These are phyloP conservation scores for Cotesia typhae DNA, from an alignment of 1,140 invertebrate genomes.

Conservation along the genomic window DNA sequence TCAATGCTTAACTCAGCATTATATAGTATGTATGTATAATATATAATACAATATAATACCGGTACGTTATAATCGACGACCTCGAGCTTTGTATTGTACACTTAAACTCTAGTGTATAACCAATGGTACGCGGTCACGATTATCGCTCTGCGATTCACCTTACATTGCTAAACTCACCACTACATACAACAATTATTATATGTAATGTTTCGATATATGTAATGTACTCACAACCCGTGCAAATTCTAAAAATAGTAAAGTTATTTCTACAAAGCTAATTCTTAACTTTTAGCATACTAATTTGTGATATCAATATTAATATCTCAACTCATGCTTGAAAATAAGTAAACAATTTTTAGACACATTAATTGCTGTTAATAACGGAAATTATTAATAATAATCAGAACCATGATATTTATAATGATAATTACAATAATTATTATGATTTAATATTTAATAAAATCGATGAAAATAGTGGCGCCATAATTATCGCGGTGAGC, in stretches of 20 bases:
- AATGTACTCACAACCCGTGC: background rate
- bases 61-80: conserved; percentile 32
- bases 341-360: too few relatives aligned
- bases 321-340: background rate
- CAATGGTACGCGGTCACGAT: conserved; percentile 22
- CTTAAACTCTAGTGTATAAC: background rate
- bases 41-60: too few relatives aligned
- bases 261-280: conserved; percentile 25
- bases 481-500: background rate
- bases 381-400: too few relatives aligned
- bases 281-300: too few relatives aligned
- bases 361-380: background rate
- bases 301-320: background rate
- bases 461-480: background rate
- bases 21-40: too few relatives aligned
- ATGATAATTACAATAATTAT: too few relatives aligned
- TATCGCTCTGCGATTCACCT: conserved; percentile 18
- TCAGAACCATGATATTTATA: too few relatives aligned
- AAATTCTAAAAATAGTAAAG: conserved; percentile 27
- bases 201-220: conserved; percentile 17
- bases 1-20: background rate
- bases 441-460: too few relatives aligned
- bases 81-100: conserved; percentile 18
- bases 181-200: background rate
- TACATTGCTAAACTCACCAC: background rate